These are phyloP conservation scores for Chitala chitala DNA, from an alignment of 2,113 vertebrate species.

Conservation along the genomic window DNA sequence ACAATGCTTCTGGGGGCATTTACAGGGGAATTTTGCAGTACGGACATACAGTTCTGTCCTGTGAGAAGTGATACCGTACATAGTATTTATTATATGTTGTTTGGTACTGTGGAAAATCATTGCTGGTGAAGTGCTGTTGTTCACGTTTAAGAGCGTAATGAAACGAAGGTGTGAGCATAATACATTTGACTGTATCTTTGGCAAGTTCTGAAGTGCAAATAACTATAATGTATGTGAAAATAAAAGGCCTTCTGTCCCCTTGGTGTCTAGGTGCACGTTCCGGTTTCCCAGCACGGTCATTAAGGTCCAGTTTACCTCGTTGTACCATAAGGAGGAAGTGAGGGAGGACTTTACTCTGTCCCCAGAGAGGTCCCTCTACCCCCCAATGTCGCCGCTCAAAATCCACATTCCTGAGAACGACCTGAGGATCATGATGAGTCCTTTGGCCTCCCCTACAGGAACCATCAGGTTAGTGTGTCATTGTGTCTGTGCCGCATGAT, in stretches of 20 bases:
- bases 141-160: too few relatives aligned
- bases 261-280: constrained; percentile 78
- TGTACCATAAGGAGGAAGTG: constrained; percentile 72
- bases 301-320: constrained; percentile 90
- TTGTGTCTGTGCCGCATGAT: background rate
- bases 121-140: too few relatives aligned
- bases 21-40: too few relatives aligned
- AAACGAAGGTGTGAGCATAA: too few relatives aligned
- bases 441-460: constrained; percentile 89
- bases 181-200: background rate
- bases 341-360: constrained; percentile 72
- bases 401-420: constrained; percentile 96
- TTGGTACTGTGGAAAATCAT: too few relatives aligned
- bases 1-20: too few relatives aligned
- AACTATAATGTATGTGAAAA: too few relatives aligned
- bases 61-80: too few relatives aligned
- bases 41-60: too few relatives aligned
- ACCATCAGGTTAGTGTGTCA: constrained; percentile 79
- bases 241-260: background rate
- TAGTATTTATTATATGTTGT: too few relatives aligned
- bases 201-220: background rate
- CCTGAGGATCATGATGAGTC: constrained; percentile 80
- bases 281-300: constrained; percentile 95
- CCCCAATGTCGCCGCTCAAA: constrained; percentile 92
- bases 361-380: constrained; percentile 76